Evolutionary conservation across 2,113 vertebrate genomes (phyloP).

Genomic region (Microtus richardsoni): DNA sequence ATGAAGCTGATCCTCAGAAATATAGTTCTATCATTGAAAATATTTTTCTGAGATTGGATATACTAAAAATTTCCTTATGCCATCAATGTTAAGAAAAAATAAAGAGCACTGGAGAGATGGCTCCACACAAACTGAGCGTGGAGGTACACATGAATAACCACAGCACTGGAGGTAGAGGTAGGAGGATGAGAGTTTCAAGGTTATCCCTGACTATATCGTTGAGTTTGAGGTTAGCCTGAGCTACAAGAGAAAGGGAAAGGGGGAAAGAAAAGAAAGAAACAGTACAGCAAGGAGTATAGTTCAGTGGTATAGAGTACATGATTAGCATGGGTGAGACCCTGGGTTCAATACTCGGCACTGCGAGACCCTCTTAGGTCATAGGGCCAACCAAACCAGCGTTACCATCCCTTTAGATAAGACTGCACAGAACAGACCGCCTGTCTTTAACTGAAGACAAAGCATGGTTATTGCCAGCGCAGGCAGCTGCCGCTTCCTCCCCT

Average conservation of each 20-base stretch:
- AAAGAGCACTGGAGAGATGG: not conserved
- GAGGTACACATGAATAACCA: not conserved
- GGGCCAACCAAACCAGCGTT: not conserved
- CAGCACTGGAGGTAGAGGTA: not conserved
- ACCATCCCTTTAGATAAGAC: not conserved
- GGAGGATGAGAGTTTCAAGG: not conserved
- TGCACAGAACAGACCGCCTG: not conserved
- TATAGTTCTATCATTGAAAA: not conserved
- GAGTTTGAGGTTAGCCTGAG: not conserved
- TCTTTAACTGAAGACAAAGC: not conserved
- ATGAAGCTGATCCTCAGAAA: not conserved
- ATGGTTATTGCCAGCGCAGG: not conserved
- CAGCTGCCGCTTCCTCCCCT: not conserved
- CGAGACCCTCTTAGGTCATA: not conserved
- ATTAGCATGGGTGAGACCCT: not conserved
- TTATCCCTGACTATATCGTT: not conserved
- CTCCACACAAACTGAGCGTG: not conserved
- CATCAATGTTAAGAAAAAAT: not conserved
- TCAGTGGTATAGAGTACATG: not conserved
- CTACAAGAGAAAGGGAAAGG: not conserved
- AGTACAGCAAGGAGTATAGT: not conserved
- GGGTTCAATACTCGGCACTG: not conserved
- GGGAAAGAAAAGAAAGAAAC: not conserved
- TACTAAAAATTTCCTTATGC: not conserved
- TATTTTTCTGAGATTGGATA: conserved; percentile 30